A percentile compares a stretch with the other conserved stretches of the same genome.
Conservation (phyloP, 2,888 invertebrate species). For the Cephus pulcher region DNA sequence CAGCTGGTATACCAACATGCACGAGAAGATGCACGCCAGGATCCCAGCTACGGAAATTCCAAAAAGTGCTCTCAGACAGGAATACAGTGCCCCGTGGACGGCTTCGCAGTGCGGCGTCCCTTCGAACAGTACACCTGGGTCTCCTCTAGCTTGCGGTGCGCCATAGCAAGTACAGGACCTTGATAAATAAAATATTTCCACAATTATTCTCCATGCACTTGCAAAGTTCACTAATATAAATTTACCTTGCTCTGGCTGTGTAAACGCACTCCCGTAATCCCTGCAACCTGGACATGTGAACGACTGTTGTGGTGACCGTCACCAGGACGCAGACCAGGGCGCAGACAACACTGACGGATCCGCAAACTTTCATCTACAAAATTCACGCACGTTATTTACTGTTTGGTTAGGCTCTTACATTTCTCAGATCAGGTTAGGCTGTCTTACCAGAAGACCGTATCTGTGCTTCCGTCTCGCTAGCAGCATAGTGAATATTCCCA, state of each 20-base stretch:
- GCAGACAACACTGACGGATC: slow-evolving; percentile 87
- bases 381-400: not conserved
- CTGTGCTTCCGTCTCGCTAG: slow-evolving; percentile 85
- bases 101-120: slow-evolving; percentile 89
- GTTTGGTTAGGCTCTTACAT: no score
- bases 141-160: slow-evolving; percentile 53
- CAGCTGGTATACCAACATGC: slow-evolving; percentile 92
- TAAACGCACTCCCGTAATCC: slow-evolving; percentile 89
- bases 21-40: slow-evolving; percentile 90
- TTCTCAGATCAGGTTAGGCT: not conserved
- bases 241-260: slow-evolving; percentile 68
- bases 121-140: slow-evolving; percentile 78
- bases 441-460: slow-evolving; percentile 87
- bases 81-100: slow-evolving; percentile 90
- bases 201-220: not conserved
- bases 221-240: not conserved
- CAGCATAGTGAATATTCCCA: slow-evolving; percentile 88
- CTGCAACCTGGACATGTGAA: slow-evolving; percentile 89
- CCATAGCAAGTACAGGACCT: slow-evolving; percentile 69
- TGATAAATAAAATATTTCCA: not conserved
- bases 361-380: slow-evolving; percentile 87
- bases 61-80: slow-evolving; percentile 89
- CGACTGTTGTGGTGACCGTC: slow-evolving; percentile 90
- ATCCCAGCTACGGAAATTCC: slow-evolving; percentile 93
- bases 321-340: slow-evolving; percentile 89